Conservation (phyloP, 2,113 vertebrate genomes). For the Promerops cafer region DNA sequence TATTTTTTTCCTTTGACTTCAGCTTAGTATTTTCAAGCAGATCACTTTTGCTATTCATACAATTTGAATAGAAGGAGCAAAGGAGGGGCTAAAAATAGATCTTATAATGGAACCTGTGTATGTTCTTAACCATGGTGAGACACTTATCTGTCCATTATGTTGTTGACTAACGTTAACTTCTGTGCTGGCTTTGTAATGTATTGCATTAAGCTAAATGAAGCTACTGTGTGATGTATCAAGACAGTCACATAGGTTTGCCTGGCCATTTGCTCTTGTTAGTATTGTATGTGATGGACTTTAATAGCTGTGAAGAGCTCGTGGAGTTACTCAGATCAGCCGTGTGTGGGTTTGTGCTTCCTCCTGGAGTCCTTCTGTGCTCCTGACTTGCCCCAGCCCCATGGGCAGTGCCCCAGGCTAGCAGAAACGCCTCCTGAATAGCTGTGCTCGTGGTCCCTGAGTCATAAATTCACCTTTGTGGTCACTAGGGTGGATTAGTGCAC, state of each 20-base stretch:
- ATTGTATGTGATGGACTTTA: constrained; percentile 37
- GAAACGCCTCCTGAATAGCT: not conserved
- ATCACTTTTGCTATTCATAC: not conserved
- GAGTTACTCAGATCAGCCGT: not conserved
- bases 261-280: constrained; percentile 33
- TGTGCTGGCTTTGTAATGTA: constrained; percentile 43
- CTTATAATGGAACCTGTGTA: constrained; percentile 41
- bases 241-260: constrained; percentile 21
- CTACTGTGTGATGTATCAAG: constrained; percentile 29
- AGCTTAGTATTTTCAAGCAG: constrained; percentile 5
- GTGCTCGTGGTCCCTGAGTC: not conserved
- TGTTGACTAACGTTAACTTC: constrained; percentile 60
- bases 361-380: not conserved
- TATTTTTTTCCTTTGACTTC: not conserved
- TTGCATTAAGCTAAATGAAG: constrained; percentile 63
- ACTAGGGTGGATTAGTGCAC: not conserved
- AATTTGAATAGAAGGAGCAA: not conserved
- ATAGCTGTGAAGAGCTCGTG: not conserved
- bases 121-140: constrained; percentile 40
- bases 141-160: constrained; percentile 52
- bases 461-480: not conserved
- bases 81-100: constrained; percentile 35
- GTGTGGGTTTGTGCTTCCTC: not conserved
- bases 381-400: not conserved
- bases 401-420: not conserved